These are phyloP conservation scores for Ceratina calcarata DNA, from an alignment of 1,140 invertebrate species.

Conservation along the genomic window DNA sequence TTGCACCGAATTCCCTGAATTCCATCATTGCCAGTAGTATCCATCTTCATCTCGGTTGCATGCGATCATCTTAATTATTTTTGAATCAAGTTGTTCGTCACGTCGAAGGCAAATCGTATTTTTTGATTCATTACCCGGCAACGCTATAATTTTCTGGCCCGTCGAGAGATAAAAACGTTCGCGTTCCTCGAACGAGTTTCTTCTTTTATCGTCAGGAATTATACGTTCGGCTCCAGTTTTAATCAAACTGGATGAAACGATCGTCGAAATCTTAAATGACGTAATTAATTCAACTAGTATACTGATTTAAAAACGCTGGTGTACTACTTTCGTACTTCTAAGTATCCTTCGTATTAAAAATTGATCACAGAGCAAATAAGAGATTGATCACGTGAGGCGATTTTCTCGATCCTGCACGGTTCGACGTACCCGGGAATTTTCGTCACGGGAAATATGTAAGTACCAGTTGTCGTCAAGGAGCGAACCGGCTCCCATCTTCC, in stretches of 20 bases:
- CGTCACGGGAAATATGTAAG: constrained; percentile 4
- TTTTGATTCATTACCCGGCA: background rate
- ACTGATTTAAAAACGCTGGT: no score
- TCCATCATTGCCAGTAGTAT: background rate
- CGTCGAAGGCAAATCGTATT: background rate
- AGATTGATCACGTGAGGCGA: constrained; percentile 7
- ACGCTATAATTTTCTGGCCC: background rate
- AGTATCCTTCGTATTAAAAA: no score
- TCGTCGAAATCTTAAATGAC: no score
- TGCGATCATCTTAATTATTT: constrained; percentile 3
- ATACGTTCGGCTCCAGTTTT: no score
- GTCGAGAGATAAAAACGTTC: background rate
- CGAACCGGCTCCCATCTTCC: background rate
- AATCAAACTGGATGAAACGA: no score
- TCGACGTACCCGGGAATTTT: background rate
- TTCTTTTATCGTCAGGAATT: no score
- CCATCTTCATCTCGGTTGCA: background rate
- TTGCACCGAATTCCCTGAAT: background rate
- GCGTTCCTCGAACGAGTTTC: background rate
- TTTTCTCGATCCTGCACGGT: background rate
- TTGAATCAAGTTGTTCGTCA: no score
- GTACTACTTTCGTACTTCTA: no score
- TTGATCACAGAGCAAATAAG: background rate
- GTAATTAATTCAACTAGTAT: no score
- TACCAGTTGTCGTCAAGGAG: background rate